Evolutionary conservation across 2,797 vertebrate genomes (phyloP).

Genomic region (Sebastes taczanowskii): DNA sequence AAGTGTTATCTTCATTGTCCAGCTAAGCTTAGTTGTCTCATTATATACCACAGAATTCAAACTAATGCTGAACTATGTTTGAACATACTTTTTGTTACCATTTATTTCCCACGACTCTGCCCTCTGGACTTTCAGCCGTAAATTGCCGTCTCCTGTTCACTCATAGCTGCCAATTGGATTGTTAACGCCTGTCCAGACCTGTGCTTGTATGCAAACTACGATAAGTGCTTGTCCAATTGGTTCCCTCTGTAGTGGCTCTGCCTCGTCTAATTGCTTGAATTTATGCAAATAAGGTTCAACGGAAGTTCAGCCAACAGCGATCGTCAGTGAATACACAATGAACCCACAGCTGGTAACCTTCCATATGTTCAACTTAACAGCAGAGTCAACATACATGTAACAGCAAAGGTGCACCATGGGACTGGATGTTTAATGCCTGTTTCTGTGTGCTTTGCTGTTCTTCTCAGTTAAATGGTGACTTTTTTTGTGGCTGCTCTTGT

Average conservation of each 20-base stretch:
- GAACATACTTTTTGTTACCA: neutral
- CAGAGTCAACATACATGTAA: neutral
- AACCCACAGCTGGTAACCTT: neutral
- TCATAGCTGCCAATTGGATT: neutral
- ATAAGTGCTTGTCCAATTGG: conserved; percentile 25
- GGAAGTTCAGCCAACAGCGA: conserved; percentile 16
- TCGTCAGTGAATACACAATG: neutral
- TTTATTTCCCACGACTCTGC: conserved; percentile 1
- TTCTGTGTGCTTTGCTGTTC: neutral
- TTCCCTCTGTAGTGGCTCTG: conserved; percentile 2
- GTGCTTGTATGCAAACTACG: conserved; percentile 4
- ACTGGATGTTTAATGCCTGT: neutral
- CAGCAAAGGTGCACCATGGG: neutral
- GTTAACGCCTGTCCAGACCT: conserved; percentile 5
- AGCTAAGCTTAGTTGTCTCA: neutral
- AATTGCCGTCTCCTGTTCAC: neutral
- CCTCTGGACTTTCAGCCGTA: neutral
- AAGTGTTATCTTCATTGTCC: neutral
- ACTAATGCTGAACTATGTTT: neutral
- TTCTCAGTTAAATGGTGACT: neutral
- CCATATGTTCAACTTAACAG: neutral
- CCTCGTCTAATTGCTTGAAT: conserved; percentile 16
- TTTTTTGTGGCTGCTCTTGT: neutral
- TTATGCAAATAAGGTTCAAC: conserved; percentile 27
- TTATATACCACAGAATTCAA: neutral